Evolutionary conservation across 2,797 vertebrate genomes (phyloP), one percentile per base, ranked within the genome.

Genomic region (Poeciliopsis turneri): DNA sequence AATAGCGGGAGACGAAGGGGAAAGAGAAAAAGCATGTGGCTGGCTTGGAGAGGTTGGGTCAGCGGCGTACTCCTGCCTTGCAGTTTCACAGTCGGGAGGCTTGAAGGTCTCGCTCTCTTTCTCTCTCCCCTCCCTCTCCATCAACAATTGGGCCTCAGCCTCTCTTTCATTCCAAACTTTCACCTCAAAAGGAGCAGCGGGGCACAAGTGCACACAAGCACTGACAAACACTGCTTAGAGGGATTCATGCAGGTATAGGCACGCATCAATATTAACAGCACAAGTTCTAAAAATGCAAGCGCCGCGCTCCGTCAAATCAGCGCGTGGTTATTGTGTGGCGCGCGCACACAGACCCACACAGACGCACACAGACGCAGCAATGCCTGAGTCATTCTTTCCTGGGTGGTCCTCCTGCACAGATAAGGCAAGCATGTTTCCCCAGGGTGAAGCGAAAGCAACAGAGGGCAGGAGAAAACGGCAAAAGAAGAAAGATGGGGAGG

Each of bases 371-470:
- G 23, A 87, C 72, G 81, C 86, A 88, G 86, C 75, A 55, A 82
- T 53, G 81, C 92, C 92, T 87, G 89, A 94, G 90, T 93, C 92
- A 93, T 93, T 87, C 79, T 93, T 94, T 94, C 94, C 92, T 95
- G 95, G 95, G 95, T 96, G 96, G 95, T 96, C 95, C 92, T 93
- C 85, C 89, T 91, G 92, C 78, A 85, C 91, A 95, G 95, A 96
- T 95, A 95, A 96, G 94, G 88, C 87, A 92, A 93, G 92, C 90
- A 92, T 90, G 93, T 93, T 93, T 94, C 93, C 94, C 92, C 86
- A 82, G 93, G 94, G 95, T 93, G 89, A 94, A 94, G 91, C 91
- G 91, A 93, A 93, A 93, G 94, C 92, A 94, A 94, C 86, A 94
- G 89, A 93, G 91, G 88, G 92, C 85, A 90, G 85, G 51, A 66